These are phyloP conservation scores for Paramuricea clavata DNA, from an alignment of 92 coral and sea anemone genomes.

Conservation along the genomic window DNA sequence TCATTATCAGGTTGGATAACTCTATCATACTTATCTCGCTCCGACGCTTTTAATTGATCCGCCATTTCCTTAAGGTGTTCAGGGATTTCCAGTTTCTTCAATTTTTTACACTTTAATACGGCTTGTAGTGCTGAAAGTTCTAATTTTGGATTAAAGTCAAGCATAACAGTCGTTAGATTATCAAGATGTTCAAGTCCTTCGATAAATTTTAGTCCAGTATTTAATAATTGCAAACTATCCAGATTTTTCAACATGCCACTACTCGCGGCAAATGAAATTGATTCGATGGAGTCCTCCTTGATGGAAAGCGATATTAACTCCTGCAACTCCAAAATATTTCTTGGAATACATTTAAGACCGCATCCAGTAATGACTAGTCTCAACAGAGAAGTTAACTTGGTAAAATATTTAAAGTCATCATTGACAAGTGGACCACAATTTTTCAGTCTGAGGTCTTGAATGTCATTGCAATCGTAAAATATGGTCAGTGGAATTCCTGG, in stretches of 20 bases:
- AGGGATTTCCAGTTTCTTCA: neutral
- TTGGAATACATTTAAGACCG: too few species aligned
- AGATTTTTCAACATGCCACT: slow-evolving; percentile 18
- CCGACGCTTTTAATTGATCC: slow-evolving; percentile 14
- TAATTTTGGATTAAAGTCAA: neutral
- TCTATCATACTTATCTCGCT: neutral
- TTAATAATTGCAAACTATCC: slow-evolving; percentile 27
- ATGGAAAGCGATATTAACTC: too few species aligned
- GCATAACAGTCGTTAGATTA: neutral
- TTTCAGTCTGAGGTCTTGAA: neutral
- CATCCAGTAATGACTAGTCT: neutral
- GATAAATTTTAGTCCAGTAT: slow-evolving; percentile 30
- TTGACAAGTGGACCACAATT: neutral
- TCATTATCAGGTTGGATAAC: neutral
- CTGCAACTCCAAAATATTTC: slow-evolving; percentile 44
- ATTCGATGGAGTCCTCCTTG: too few species aligned
- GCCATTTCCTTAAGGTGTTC: neutral
- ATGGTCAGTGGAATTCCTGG: slow-evolving; percentile 4
- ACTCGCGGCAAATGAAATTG: slow-evolving; percentile 35
- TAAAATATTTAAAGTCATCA: neutral
- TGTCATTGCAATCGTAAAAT: neutral
- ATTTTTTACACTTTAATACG: neutral
- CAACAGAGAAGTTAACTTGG: neutral
- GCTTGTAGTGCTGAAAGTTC: neutral
- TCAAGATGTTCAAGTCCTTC: neutral